Evolutionary conservation across 2,797 vertebrate species (phyloP).

Genomic region (Intellagama lesueurii): DNA sequence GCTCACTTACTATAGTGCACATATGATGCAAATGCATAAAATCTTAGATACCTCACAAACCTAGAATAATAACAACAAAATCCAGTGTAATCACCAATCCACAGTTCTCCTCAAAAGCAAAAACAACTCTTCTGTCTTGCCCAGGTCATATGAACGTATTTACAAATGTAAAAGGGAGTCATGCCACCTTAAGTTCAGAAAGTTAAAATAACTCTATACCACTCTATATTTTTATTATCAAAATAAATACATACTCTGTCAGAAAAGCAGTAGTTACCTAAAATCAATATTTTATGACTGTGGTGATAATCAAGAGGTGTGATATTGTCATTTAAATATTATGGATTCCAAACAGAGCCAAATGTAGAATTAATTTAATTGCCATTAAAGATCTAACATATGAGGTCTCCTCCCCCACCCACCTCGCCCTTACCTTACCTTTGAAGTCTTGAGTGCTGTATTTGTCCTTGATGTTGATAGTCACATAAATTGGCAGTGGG

Average conservation of each 20-base stretch:
- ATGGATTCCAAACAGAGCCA: neutral
- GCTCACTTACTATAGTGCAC: neutral
- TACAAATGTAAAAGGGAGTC: neutral
- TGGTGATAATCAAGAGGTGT: neutral
- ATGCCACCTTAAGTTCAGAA: neutral
- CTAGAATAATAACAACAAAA: too few species aligned
- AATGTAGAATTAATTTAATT: neutral
- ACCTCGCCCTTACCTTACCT: slow-evolving; percentile 69
- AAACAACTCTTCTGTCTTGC: neutral
- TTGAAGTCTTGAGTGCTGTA: slow-evolving; percentile 84
- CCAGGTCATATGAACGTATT: neutral
- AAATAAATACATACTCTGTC: neutral
- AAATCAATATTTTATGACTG: neutral
- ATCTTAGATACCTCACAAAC: neutral
- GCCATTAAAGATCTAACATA: neutral
- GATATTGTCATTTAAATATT: neutral
- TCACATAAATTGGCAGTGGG: slow-evolving; percentile 83
- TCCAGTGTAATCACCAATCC: neutral
- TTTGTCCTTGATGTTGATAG: slow-evolving; percentile 78
- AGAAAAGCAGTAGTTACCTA: neutral
- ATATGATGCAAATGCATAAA: neutral
- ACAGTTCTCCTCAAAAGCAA: neutral
- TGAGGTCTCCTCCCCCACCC: neutral
- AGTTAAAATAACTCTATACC: neutral
- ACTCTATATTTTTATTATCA: neutral